Evolutionary conservation across 92 coral and sea anemone species (phyloP), one percentile per base, ranked within the genome.

Genomic region (Epizoanthus stellaris): DNA sequence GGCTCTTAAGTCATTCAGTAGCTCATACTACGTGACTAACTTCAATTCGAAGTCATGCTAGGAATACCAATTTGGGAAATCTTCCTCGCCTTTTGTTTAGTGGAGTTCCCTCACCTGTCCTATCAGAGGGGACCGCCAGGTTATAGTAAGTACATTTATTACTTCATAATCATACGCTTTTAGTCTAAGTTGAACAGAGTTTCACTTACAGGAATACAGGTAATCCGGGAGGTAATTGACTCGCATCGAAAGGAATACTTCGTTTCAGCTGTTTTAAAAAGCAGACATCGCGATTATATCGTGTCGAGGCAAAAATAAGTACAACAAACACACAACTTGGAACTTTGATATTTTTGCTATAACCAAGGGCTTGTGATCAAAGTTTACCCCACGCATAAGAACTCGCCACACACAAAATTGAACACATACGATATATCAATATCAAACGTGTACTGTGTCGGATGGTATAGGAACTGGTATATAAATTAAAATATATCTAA

Each of bases 61-160:
- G 23, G 39, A 21, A 10, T 43, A 3, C 36, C 23, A 16, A n/a
- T 43, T 17, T 70, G 75, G 75, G 19, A 74, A 52, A 21, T 62
- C 21, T 60, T 59, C 70, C 13, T 77, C 56, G 70, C 38, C 69
- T 77, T 34, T 23, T 77, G 58, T 62, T 38, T 61, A 5, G 70
- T 77, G 20, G 66, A 61, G 20, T 19, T 77, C 4, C 70, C 82
- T 56, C 40, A 19, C 9, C 39, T 77, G 19, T 77, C 70, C 39
- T 19, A 39, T 2, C 36, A 40, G 6, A 42, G 82, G 36, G 70
- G 70, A 10, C 47, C 82, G 42, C 82, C 82, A 11, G 82, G 82
- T 6, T 77, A 61, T 38, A 39, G 82, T 77, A 60, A 77, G 82
- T 60, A 77, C 5, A 20, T 40, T n/a, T 2, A n/a, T 6, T 0